A percentile compares a stretch with the other conserved stretches of the same genome.
Conservation (phyloP, 2,113 vertebrate species). For the Notiomystis cincta region DNA sequence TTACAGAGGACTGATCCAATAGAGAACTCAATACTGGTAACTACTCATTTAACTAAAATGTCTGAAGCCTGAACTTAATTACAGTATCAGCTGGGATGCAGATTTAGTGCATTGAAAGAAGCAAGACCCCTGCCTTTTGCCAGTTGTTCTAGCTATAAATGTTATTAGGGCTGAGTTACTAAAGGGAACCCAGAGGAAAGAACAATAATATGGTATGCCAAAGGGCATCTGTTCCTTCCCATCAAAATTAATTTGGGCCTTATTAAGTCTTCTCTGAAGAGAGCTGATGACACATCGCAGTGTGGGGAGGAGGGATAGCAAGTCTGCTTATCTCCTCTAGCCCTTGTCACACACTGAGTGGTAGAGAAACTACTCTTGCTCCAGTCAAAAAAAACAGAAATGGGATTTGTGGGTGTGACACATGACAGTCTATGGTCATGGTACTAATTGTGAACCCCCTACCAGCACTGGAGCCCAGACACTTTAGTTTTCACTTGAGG, state of each 20-base stretch:
- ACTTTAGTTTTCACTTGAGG: neutral
- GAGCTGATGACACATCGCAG: neutral
- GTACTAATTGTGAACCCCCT: neutral
- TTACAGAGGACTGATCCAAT: neutral
- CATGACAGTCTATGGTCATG: accelerated
- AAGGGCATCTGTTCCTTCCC: neutral
- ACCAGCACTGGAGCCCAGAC: neutral
- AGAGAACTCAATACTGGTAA: neutral
- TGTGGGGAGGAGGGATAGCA: neutral
- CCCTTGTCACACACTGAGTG: neutral
- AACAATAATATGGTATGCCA: neutral
- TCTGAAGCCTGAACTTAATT: neutral
- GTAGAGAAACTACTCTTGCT: neutral
- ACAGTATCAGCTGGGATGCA: neutral
- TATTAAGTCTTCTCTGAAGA: neutral
- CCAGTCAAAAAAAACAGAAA: neutral
- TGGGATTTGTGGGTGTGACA: neutral
- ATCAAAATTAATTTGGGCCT: neutral
- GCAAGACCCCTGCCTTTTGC: neutral
- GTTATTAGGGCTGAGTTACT: neutral
- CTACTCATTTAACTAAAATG: neutral
- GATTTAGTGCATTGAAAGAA: neutral
- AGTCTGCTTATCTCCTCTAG: neutral
- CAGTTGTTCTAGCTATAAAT: neutral
- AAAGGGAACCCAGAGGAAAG: neutral